A percentile compares a stretch with the other conserved stretches of the same genome.
These are phyloP conservation scores for Brachionus manjavacas DNA, from an alignment of 1,140 invertebrate genomes.

Conservation along the genomic window DNA sequence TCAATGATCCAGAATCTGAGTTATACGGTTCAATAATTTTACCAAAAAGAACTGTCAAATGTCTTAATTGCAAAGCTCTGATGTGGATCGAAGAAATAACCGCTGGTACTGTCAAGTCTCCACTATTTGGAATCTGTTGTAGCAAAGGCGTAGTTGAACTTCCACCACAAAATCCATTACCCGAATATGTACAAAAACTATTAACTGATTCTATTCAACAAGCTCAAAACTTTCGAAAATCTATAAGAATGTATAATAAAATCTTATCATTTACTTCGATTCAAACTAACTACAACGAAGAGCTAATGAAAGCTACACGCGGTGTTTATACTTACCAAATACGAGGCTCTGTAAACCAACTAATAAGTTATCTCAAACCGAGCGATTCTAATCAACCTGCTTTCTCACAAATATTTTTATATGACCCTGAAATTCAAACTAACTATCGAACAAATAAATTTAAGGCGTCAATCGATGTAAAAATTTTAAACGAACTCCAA, in stretches of 20 bases:
- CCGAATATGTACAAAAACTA: not conserved
- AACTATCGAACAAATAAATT: not conserved
- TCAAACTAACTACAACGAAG: not conserved
- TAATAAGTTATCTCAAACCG: not conserved
- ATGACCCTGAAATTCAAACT: not conserved
- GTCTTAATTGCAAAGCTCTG: not conserved
- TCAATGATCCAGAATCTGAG: not conserved
- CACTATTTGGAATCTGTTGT: not conserved
- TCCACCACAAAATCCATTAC: not conserved
- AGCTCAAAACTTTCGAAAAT: not conserved
- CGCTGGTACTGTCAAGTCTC: not conserved
- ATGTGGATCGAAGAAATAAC: not conserved
- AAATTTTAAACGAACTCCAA: not conserved
- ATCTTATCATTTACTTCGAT: not conserved
- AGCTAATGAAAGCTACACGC: not conserved
- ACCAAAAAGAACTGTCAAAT: not conserved
- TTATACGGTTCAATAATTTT: not conserved
- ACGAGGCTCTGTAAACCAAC: not conserved
- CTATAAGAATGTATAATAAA: not conserved
- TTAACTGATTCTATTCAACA: not conserved
- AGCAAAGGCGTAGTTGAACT: not conserved
- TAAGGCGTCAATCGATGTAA: not conserved
- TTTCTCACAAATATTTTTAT: conserved; percentile 24
- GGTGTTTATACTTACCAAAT: conserved; percentile 12
- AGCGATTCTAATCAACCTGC: not conserved